Evolutionary conservation across 1,140 invertebrate species (phyloP).

Genomic region (Periplaneta americana): DNA sequence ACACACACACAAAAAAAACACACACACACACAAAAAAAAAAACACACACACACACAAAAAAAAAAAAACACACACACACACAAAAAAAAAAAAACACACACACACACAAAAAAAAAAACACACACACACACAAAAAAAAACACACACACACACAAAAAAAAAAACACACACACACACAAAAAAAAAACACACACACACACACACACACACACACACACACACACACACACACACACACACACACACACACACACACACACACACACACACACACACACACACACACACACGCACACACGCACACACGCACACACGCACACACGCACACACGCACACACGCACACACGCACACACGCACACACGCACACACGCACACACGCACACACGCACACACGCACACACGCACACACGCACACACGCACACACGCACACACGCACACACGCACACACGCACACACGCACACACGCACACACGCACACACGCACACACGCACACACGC

Average conservation of each 20-base stretch:
- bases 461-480: background rate
- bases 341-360: background rate
- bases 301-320: background rate
- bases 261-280: background rate
- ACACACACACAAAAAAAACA: too few relatives aligned
- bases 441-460: background rate
- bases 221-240: background rate
- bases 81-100: too few relatives aligned
- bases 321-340: background rate
- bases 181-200: too few relatives aligned
- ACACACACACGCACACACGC: background rate
- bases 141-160: too few relatives aligned
- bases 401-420: background rate
- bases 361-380: background rate
- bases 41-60: too few relatives aligned
- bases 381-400: background rate
- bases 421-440: background rate
- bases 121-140: too few relatives aligned
- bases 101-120: too few relatives aligned
- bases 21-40: too few relatives aligned
- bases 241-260: background rate
- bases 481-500: background rate
- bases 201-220: slow-evolving; percentile 1
- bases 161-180: too few relatives aligned
- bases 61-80: too few relatives aligned